Evolutionary conservation across 2,797 vertebrate genomes (phyloP), one percentile per base, ranked within the genome.

Genomic region (Neopelma chrysocephalum): DNA sequence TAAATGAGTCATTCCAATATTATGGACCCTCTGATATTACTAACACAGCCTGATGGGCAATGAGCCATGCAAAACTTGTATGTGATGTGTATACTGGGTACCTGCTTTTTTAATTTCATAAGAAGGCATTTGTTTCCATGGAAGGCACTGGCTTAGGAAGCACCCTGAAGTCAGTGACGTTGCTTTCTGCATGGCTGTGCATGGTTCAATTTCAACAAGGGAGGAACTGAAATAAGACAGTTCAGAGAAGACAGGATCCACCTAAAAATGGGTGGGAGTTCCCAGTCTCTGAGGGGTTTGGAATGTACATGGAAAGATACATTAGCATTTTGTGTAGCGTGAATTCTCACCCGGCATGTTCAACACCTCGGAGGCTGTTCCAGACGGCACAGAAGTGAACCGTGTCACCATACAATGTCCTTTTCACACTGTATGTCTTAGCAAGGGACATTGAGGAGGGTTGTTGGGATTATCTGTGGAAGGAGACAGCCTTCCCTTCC

Each of bases 301-400:
- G 9, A 48, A 43, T 1, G 6, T 20, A 43, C 1, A 0, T 0
- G 3, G 57, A 58, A 90, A 89, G 32, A 13, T 21, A 25, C 7
- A 17, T 64, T 34, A 16, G 5, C 4, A 21, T 84, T 90, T 75
- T 31, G 45, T 4, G 0, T 6, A 26, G 12, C 13, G 13, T 32
- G 32, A 76, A 12, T 78, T 83, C 38, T 65, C 73, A 81, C 12
- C 43, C 43, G 51, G 29, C 14, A 10, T 2, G 4, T 51, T 93
- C 47, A 84, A 29, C 58, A 72, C 25, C 13, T 5, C 16, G 15
- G 58, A 69, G 31, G 26, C 26, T 64, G 42, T 15, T 89, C 31
- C 17, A 34, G 40, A 27, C 7, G 43, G 50, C 43, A 32, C 31
- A 80, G 47, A 69, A 34, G 36, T 23, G 34, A 80, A 42, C 11